phyloP scores from a whole-genome alignment of 2,797 vertebrate species.

The Microctenopoma stevenorrisi region DNA sequence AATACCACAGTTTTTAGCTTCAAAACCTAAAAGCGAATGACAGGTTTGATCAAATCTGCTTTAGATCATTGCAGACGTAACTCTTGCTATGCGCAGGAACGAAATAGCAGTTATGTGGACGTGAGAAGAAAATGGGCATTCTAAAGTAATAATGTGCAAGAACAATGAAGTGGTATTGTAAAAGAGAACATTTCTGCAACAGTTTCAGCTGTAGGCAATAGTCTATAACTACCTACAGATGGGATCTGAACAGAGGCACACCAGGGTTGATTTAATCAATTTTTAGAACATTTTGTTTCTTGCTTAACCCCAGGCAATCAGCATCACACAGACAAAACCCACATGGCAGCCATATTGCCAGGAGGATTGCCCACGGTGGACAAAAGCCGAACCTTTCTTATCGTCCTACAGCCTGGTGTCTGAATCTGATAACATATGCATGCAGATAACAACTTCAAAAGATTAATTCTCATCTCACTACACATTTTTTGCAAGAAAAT shows the following conservation, averaged over 20 bases:
- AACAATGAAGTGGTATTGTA: conserved; percentile 46
- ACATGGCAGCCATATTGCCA: conserved; percentile 73
- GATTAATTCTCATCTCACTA: conserved; percentile 79
- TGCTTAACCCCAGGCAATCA: conserved; percentile 71
- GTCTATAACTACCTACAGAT: conserved; percentile 70
- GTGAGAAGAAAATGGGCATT: conserved; percentile 27
- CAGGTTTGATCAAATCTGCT: conserved; percentile 21
- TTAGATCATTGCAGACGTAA: conserved; percentile 20
- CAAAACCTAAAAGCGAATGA: conserved; percentile 17
- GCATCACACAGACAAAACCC: conserved; percentile 73
- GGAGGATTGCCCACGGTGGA: conserved; percentile 80
- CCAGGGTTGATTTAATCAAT: conserved; percentile 78
- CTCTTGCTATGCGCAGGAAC: not conserved
- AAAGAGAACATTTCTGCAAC: conserved; percentile 58
- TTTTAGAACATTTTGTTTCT: conserved; percentile 80
- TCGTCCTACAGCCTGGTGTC: conserved; percentile 68
- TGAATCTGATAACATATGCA: conserved; percentile 71
- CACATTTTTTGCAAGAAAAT: conserved; percentile 66
- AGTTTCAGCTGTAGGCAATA: conserved; percentile 65
- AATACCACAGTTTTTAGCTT: conserved; percentile 2
- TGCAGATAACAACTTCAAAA: conserved; percentile 83
- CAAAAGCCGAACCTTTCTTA: conserved; percentile 72
- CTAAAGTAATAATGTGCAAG: conserved; percentile 32
- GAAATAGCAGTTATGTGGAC: conserved; percentile 13
- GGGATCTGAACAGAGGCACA: conserved; percentile 67